Base-by-base conservation (phyloP, 2,113 vertebrate genomes). In the Tupaia chinensis region DNA sequence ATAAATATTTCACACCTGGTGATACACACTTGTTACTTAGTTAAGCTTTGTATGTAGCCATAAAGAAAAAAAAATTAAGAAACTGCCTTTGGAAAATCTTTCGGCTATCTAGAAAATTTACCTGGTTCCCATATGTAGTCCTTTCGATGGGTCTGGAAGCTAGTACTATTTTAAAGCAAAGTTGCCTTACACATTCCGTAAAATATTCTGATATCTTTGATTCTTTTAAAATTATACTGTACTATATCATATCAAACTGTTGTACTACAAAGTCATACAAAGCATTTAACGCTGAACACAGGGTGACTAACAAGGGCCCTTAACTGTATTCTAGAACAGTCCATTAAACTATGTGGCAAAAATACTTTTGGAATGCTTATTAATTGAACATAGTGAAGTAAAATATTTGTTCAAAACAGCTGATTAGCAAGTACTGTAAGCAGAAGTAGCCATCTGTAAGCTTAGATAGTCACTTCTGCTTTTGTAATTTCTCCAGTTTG, bases 361-460 rank as follows among this genome's bases (percentile, higher is more conserved):
- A 89, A 72, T 63, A 11, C 53, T 93, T 85, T 84, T 69, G 23
- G 79, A 95, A 80, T 77, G 66, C 32, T 89, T 89, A 88, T 83
- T 77, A n/a, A 72, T 53, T 85, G 77, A 34, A 73, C 54, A 17
- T 32, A 92, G 27, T 61, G 54, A 68, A 85, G 83, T 65, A 70
- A 95, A 94, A 95, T 80, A 82, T 78, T 95, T 95, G 65, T 79
- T 89, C 56, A 68, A 87, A 97, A 93, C 74, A 34, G 84, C 89
- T 92, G 87, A 87, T 87, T 53, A 69, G 95, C 53, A 81, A 94
- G 77, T 61, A 78, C 61, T 74, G 1, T 54, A 78, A 80, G 29
- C 32, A 73, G 58, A 89, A 63, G 63, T 60, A 94, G 34, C 96
- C 95, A 96, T 96, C 86, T 93, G 95, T 73, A 34, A 80, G 86